Evolutionary conservation across 2,888 invertebrate genomes (phyloP), one percentile per base, ranked within the genome.

Genomic region (Vesta saturnalis): DNA sequence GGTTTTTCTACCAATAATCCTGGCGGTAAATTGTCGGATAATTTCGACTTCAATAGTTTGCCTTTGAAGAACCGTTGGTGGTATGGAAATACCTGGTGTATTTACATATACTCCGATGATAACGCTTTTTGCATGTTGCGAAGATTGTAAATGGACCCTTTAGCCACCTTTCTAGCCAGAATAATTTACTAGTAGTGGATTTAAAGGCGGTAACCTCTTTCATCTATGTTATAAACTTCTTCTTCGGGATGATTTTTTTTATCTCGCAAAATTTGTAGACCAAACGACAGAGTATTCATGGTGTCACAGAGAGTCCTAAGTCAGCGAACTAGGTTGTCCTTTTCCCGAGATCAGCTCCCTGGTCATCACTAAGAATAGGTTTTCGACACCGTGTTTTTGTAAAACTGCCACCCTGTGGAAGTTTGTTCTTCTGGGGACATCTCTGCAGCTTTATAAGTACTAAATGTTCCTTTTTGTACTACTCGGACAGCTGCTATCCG

Each of bases 151-250:
- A 19, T 54, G 54, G 14, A 21, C 18, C 1, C 54, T 70, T 67
- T n/a, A n/a, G 72, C 59, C 30, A 76, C 77, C 74, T 70, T 73
- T 67, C 70, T 14, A n/a, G 74, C 74, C 35, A 74, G 57, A 39
- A 75, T 74, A n/a, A 21, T 21, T 19, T 54, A 21, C 18, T 19
- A 18, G 18, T 21, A 54, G 19, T 18, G 19, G 1, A 12, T 15
- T 54, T 16, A 18, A 2, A 54, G 3, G 1, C 54, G 15, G 19
- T 10, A 54, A 19, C 54, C 54, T 12, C 8, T 54, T 54, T 54
- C 54, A 12, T 21, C 54, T 21, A 54, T 54, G 54, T 54, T 54
- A 54, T 18, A 54, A n/a, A n/a, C n/a, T n/a, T n/a, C n/a, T 30
- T 30, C 30, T 6, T 30, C 10, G 10, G 10, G 10, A 30, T 30